Conservation (phyloP, 2,797 vertebrate species). For the Melanotaenia pygmaea region DNA sequence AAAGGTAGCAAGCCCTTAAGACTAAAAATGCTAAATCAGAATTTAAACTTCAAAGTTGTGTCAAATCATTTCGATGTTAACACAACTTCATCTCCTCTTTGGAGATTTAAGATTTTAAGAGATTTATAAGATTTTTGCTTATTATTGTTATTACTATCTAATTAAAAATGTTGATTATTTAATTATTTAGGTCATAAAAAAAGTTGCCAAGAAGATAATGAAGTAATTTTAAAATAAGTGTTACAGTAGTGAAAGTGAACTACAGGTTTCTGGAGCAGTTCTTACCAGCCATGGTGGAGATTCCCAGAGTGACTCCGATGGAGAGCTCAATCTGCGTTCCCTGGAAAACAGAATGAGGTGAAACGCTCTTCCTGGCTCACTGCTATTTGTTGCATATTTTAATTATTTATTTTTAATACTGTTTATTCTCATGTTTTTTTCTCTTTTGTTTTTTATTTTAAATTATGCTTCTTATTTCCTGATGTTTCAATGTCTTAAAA, state of each 20-base stretch:
- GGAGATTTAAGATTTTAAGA: too few relatives aligned
- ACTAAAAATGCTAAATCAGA: not conserved
- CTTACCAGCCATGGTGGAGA: slow-evolving; percentile 98
- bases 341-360: slow-evolving; percentile 70
- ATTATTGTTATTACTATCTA: too few relatives aligned
- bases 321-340: slow-evolving; percentile 97
- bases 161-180: too few relatives aligned
- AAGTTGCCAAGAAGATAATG: not conserved
- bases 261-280: not conserved
- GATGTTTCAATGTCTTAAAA: too few relatives aligned
- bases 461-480: too few relatives aligned
- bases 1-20: too few relatives aligned
- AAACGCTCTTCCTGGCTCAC: not conserved
- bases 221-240: not conserved
- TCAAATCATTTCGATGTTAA: not conserved
- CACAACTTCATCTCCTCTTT: not conserved
- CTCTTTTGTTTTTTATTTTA: too few relatives aligned
- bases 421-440: too few relatives aligned
- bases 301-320: slow-evolving; percentile 94
- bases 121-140: too few relatives aligned
- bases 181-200: too few relatives aligned
- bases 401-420: too few relatives aligned
- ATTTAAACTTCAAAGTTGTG: too few relatives aligned
- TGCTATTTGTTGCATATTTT: not conserved
- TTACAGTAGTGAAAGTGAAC: not conserved